Evolutionary conservation across 2,888 invertebrate genomes (phyloP).

Genomic region (Erebia ligea): DNA sequence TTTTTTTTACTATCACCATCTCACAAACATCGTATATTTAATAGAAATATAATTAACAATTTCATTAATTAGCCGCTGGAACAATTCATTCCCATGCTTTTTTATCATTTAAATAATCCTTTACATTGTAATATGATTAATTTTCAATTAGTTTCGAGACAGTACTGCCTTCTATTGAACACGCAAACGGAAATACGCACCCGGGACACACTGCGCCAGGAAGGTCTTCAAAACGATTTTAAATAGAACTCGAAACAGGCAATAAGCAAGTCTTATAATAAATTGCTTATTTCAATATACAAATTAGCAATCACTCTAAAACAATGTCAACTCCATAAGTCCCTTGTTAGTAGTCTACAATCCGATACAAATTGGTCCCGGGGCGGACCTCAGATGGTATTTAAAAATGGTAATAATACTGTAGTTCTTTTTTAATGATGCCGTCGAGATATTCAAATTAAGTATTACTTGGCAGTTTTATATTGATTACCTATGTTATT

Average conservation of each 20-base stretch:
- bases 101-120: no score
- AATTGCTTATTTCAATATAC: slow-evolving; percentile 2
- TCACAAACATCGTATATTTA: no score
- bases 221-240: no score
- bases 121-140: no score
- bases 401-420: slow-evolving; percentile 39
- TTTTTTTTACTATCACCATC: no score
- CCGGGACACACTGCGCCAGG: no score
- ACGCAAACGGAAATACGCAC: no score
- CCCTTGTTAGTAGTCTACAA: slow-evolving; percentile 27
- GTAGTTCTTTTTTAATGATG: slow-evolving; percentile 31
- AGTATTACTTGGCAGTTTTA: neutral
- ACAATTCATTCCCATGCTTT: no score
- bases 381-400: slow-evolving; percentile 46
- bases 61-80: no score
- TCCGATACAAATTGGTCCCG: slow-evolving; percentile 45
- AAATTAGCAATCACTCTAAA: slow-evolving; percentile 14
- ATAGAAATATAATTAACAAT: no score
- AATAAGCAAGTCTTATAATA: neutral
- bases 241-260: neutral
- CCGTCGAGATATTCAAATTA: slow-evolving; percentile 25
- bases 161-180: no score
- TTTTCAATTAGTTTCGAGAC: no score
- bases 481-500: neutral
- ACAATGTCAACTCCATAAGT: neutral